Percentiles rank a stretch among this genome's conserved stretches.
phyloP scores from a whole-genome alignment of 30 jellyfish, hydroid and myxozoan species.

The Pseudorhiza aurosa region DNA sequence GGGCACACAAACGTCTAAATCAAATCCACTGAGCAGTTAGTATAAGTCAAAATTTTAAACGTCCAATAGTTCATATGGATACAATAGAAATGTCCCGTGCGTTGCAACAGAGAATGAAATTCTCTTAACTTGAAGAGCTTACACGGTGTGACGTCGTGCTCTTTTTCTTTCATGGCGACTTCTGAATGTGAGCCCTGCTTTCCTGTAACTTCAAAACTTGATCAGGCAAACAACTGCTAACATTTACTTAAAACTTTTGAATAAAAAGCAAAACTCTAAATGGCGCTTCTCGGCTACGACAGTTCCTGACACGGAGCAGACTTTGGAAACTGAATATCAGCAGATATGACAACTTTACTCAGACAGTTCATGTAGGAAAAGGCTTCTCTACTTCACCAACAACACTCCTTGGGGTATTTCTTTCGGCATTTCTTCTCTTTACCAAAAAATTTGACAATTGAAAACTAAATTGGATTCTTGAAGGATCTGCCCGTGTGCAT shows the following conservation, averaged over 20 bases:
- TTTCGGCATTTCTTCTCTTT: constrained; percentile 1
- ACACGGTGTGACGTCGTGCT: too few relatives aligned
- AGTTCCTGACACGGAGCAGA: constrained; percentile 40
- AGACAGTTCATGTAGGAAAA: constrained; percentile 6
- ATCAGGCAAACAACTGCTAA: constrained; percentile 59
- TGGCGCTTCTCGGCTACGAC: constrained; percentile 34
- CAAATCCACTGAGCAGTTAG: not conserved
- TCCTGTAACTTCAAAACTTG: constrained; percentile 78
- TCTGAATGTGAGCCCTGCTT: not conserved
- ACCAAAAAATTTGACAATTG: not conserved
- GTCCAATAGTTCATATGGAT: not conserved
- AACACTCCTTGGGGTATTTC: not conserved
- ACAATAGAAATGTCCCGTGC: too few relatives aligned
- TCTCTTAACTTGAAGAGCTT: too few relatives aligned
- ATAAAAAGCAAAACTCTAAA: constrained; percentile 23
- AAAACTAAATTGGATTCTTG: not conserved
- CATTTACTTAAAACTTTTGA: constrained; percentile 22
- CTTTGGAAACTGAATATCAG: constrained; percentile 29
- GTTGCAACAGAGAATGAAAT: too few relatives aligned
- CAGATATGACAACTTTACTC: not conserved
- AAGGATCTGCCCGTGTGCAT: constrained; percentile 1
- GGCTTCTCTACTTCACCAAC: constrained; percentile 19
- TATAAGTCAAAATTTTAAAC: not conserved
- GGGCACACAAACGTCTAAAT: not conserved
- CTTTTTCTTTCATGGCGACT: too few relatives aligned